Evolutionary conservation across 64 coral and sea anemone genomes (phyloP).

Genomic region (Porites australiensis): DNA sequence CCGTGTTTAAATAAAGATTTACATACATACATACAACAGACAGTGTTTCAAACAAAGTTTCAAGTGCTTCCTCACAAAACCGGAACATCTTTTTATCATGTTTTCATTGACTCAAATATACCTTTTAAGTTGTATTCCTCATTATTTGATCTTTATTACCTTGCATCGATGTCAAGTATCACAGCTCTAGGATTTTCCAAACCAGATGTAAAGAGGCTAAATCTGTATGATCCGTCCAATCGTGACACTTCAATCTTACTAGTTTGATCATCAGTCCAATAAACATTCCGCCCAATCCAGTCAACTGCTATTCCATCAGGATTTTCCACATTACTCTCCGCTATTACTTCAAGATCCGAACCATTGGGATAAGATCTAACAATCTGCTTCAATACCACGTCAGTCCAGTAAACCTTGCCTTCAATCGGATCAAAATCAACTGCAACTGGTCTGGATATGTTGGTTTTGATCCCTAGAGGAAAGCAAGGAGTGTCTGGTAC

Average conservation of each 20-base stretch:
- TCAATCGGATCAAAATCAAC: constrained; percentile 29
- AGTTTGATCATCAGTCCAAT: constrained; percentile 74
- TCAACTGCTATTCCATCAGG: constrained; percentile 78
- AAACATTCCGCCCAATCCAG: constrained; percentile 52
- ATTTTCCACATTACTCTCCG: constrained; percentile 22
- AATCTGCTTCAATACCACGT: constrained; percentile 46
- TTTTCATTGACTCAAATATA: too few species aligned
- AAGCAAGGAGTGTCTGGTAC: not conserved
- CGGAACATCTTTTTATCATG: too few species aligned
- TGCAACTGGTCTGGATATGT: constrained; percentile 11
- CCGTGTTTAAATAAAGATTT: too few species aligned
- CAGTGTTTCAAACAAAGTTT: too few species aligned
- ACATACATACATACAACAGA: too few species aligned
- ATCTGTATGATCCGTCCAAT: constrained; percentile 62
- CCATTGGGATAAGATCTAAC: constrained; percentile 40
- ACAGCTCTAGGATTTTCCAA: constrained; percentile 70
- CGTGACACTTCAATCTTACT: constrained; percentile 70
- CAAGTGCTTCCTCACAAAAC: too few species aligned
- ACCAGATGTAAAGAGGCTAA: constrained; percentile 25
- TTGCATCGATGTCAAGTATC: constrained; percentile 38
- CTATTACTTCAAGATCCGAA: constrained; percentile 46
- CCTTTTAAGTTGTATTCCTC: too few species aligned
- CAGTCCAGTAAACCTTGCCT: constrained; percentile 70
- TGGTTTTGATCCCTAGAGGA: not conserved
- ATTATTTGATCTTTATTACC: constrained; percentile 18